These are phyloP conservation scores for Entelurus aequoreus DNA, from an alignment of 2,113 vertebrate species.

Conservation along the genomic window DNA sequence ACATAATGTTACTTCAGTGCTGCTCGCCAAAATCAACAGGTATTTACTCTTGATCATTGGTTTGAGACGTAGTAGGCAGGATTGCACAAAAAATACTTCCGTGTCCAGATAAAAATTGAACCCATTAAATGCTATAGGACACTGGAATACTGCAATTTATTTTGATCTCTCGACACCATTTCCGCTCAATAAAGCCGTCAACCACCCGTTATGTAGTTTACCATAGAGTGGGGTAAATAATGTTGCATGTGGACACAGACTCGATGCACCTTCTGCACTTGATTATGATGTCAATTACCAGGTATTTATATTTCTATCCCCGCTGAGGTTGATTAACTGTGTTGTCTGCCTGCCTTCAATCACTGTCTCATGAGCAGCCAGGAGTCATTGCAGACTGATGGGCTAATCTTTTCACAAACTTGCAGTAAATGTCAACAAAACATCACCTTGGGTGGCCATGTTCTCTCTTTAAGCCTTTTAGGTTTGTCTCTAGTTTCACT, in stretches of 20 bases:
- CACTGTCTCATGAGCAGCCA: constrained; percentile 42
- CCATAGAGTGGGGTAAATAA: neutral
- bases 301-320: constrained; percentile 55
- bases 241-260: neutral
- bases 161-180: too few species aligned
- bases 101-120: too few species aligned
- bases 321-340: constrained; percentile 55
- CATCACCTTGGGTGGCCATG: constrained; percentile 35
- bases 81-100: too few species aligned
- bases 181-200: too few species aligned
- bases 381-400: constrained; percentile 44
- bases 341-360: constrained; percentile 49
- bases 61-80: too few species aligned
- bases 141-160: too few species aligned
- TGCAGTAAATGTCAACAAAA: constrained; percentile 62
- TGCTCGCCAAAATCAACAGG: too few species aligned
- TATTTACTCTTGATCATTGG: too few species aligned
- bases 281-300: constrained; percentile 51
- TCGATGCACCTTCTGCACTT: constrained; percentile 29
- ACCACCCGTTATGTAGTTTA: too few species aligned
- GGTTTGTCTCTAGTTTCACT: constrained; percentile 9
- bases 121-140: too few species aligned
- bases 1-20: too few species aligned
- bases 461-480: constrained; percentile 34
- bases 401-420: constrained; percentile 53